phyloP scores from a whole-genome alignment of 2,113 vertebrate species.

The Chauna torquata region DNA sequence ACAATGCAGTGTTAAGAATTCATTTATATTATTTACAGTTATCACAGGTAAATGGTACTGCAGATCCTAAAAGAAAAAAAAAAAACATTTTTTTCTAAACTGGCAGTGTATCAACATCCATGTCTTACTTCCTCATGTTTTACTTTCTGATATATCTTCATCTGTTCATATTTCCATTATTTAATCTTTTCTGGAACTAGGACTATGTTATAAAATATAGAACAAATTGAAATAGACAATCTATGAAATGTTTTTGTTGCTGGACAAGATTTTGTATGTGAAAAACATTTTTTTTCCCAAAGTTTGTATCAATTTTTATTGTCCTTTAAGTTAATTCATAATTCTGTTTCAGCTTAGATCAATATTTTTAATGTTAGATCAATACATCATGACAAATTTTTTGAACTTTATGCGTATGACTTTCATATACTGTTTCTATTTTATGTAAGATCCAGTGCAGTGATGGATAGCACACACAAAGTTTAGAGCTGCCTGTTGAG shows the following conservation, averaged over 20 bases:
- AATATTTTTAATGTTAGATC: conserved; percentile 1
- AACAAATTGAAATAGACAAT: neutral
- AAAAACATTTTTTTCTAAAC: neutral
- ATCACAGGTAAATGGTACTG: neutral
- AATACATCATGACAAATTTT: neutral
- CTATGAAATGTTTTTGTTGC: neutral
- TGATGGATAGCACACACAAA: neutral
- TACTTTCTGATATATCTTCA: neutral
- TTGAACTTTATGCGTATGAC: neutral
- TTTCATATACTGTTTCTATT: neutral
- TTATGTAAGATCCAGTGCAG: neutral
- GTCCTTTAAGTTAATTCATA: neutral
- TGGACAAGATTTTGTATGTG: neutral
- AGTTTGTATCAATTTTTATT: neutral
- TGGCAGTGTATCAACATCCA: neutral
- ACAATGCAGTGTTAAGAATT: neutral
- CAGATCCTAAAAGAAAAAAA: rapidly evolving
- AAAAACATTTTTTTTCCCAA: neutral
- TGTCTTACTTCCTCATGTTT: neutral
- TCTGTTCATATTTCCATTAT: neutral
- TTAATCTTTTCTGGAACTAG: neutral
- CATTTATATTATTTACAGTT: neutral
- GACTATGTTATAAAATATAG: neutral
- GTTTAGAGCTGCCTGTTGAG: neutral
- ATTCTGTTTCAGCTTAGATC: neutral